A percentile compares a stretch with the other conserved stretches of the same genome.
These are phyloP conservation scores for Neofelis nebulosa DNA, from an alignment of 2,113 vertebrate species.

Conservation along the genomic window DNA sequence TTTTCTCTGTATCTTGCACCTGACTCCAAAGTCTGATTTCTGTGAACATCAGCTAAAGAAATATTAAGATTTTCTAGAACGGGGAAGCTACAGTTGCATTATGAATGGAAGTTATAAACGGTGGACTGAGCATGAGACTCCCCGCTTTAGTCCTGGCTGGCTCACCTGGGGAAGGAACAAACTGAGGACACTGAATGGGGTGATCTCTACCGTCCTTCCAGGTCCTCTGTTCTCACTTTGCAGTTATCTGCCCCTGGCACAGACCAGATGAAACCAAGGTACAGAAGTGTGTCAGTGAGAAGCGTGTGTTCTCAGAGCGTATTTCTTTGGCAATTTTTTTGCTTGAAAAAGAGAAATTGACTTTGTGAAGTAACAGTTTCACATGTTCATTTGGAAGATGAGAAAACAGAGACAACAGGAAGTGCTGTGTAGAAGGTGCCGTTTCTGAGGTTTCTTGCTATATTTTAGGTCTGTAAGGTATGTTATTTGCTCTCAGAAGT, in stretches of 20 bases:
- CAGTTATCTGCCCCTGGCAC: neutral
- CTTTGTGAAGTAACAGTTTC: constrained; percentile 33
- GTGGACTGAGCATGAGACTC: neutral
- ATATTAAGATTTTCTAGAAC: constrained; percentile 28
- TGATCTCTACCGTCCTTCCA: neutral
- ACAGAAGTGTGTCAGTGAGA: neutral
- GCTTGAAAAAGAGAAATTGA: neutral
- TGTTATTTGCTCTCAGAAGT: neutral
- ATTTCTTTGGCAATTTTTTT: neutral
- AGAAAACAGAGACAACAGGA: neutral
- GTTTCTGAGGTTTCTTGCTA: neutral
- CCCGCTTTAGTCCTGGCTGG: neutral
- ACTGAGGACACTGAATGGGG: neutral
- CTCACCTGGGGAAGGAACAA: neutral
- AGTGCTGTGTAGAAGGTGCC: neutral
- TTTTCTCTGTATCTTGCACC: neutral
- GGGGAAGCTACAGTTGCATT: neutral
- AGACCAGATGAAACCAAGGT: neutral
- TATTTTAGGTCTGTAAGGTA: neutral
- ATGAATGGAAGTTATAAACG: neutral
- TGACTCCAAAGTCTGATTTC: neutral
- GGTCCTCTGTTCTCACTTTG: neutral
- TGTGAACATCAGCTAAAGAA: constrained; percentile 16
- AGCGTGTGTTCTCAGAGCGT: neutral
- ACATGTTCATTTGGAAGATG: neutral